phyloP scores from a whole-genome alignment of 2,113 vertebrate species.

The Papio anubis region DNA sequence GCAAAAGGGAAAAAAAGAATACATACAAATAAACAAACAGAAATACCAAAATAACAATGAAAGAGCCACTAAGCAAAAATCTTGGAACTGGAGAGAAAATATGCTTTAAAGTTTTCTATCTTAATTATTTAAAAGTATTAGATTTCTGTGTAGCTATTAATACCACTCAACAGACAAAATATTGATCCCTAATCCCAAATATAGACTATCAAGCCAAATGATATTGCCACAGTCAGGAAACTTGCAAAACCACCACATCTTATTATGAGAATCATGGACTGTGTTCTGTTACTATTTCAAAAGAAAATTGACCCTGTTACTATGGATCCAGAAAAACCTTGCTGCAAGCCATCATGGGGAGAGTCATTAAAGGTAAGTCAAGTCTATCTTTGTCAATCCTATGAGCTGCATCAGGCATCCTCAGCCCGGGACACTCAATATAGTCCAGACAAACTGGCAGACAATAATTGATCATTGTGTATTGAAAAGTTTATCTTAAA shows the following conservation, averaged over 20 bases:
- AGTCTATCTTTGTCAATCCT: background rate
- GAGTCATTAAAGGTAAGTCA: conserved; percentile 87
- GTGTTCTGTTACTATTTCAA: conserved; percentile 85
- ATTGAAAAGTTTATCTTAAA: background rate
- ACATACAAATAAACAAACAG: background rate
- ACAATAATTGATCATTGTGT: background rate
- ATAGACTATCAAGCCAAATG: conserved; percentile 87
- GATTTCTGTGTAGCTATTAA: background rate
- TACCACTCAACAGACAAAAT: conserved; percentile 16
- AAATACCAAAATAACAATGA: background rate
- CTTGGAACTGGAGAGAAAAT: background rate
- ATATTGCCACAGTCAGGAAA: conserved; percentile 87
- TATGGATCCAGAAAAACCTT: conserved; percentile 86
- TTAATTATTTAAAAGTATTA: conserved; percentile 22
- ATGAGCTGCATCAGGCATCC: background rate
- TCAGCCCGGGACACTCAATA: background rate
- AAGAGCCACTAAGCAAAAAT: background rate
- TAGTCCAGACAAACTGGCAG: background rate
- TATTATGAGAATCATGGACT: conserved; percentile 89
- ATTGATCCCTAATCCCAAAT: conserved; percentile 48
- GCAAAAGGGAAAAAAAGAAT: background rate
- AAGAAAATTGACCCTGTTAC: conserved; percentile 85
- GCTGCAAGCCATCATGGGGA: conserved; percentile 85
- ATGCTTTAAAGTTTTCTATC: background rate
- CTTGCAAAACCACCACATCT: conserved; percentile 88